phyloP scores from a whole-genome alignment of 1,140 invertebrate genomes.

The Drosophila setifemur region DNA sequence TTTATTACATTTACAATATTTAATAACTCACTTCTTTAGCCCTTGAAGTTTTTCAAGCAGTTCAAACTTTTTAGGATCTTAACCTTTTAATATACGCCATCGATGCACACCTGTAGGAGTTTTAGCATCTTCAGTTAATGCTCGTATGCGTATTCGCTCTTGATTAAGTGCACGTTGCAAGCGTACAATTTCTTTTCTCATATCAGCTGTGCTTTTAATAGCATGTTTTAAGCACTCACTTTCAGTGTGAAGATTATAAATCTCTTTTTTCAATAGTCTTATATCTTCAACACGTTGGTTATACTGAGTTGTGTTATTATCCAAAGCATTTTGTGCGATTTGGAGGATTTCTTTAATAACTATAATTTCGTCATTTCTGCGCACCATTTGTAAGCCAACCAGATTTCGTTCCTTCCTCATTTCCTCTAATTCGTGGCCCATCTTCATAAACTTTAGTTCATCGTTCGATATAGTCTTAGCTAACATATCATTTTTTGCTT shows the following conservation, averaged over 20 bases:
- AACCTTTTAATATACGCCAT: conserved; percentile 88
- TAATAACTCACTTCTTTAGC: conserved; percentile 85
- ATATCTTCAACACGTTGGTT: conserved; percentile 89
- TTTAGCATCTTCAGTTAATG: conserved; percentile 90
- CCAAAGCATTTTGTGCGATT: conserved; percentile 87
- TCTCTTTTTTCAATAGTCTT: conserved; percentile 88
- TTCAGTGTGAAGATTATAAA: conserved; percentile 87
- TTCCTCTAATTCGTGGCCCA: conserved; percentile 87
- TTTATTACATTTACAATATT: neutral
- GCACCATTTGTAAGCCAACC: conserved; percentile 89
- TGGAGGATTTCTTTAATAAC: conserved; percentile 89
- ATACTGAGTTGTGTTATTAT: conserved; percentile 87
- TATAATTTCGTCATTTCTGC: conserved; percentile 89
- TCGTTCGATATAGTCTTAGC: conserved; percentile 82
- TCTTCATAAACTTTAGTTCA: conserved; percentile 84
- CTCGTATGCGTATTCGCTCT: conserved; percentile 88
- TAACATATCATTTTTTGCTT: conserved; percentile 84
- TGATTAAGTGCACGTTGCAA: conserved; percentile 88
- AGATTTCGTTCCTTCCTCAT: conserved; percentile 88
- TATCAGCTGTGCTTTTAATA: conserved; percentile 85
- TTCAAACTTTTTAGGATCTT: conserved; percentile 87
- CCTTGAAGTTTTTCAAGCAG: conserved; percentile 87
- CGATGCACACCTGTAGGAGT: conserved; percentile 92
- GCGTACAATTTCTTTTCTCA: conserved; percentile 88
- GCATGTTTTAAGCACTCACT: conserved; percentile 85